Conservation (phyloP, 2,113 vertebrate species). For the Ceyx cyanopectus region DNA sequence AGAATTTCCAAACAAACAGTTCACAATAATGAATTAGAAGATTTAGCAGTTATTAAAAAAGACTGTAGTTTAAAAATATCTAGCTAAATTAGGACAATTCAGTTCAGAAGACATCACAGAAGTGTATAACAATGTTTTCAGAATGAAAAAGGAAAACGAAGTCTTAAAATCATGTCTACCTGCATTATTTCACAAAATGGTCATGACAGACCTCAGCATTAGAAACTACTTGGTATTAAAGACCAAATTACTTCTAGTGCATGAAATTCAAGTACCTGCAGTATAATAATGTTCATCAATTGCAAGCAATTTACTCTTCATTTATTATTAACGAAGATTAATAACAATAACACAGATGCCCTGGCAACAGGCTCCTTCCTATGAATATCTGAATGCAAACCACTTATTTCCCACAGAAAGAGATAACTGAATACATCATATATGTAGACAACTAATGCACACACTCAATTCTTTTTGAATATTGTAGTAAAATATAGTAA, state of each 20-base stretch:
- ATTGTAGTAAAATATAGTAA: not conserved
- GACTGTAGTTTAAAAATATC: not conserved
- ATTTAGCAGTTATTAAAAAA: not conserved
- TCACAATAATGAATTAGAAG: not conserved
- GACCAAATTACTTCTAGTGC: not conserved
- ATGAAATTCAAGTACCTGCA: not conserved
- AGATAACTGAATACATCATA: not conserved
- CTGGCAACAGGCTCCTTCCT: not conserved
- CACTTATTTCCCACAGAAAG: not conserved
- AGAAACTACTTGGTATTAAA: not conserved
- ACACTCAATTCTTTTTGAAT: not conserved
- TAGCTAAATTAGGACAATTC: not conserved
- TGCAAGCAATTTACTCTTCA: not conserved
- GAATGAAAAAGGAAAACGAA: not conserved
- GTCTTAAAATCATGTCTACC: not conserved
- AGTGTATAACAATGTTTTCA: not conserved
- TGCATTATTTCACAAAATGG: not conserved
- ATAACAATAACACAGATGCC: not conserved
- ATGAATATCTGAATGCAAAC: not conserved
- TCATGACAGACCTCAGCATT: not conserved
- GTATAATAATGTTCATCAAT: not conserved
- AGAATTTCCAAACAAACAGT: not conserved
- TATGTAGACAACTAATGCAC: not conserved
- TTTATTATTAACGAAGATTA: not conserved
- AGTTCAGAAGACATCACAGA: not conserved